These are phyloP conservation scores for Agonopterix arenella DNA, from an alignment of 2,888 invertebrate species.

Conservation along the genomic window DNA sequence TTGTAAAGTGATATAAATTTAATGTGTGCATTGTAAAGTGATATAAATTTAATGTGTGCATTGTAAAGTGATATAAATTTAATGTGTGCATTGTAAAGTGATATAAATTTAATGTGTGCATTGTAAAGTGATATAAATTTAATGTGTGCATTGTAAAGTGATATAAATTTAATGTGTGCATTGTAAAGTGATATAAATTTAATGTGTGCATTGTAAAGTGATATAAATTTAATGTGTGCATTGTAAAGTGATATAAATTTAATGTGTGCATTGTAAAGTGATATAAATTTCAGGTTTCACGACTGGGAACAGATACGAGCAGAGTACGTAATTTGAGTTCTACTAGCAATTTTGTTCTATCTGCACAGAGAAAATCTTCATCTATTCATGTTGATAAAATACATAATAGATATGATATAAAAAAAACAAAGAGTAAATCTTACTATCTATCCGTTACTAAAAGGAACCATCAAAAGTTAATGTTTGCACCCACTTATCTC, in stretches of 20 bases:
- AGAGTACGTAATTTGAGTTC: too few species aligned
- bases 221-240: constrained; percentile 29
- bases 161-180: constrained; percentile 29
- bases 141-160: constrained; percentile 28
- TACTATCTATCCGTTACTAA: neutral
- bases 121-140: too few species aligned
- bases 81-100: constrained; percentile 28
- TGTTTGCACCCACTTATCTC: constrained; percentile 58
- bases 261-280: constrained; percentile 27
- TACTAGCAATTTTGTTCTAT: too few species aligned
- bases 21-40: constrained; percentile 28
- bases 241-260: too few species aligned
- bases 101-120: constrained; percentile 29
- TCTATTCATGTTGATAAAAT: neutral
- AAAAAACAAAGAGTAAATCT: neutral
- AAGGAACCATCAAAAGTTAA: constrained; percentile 28
- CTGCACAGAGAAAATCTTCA: too few species aligned
- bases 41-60: constrained; percentile 29
- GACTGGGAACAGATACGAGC: too few species aligned
- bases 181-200: too few species aligned
- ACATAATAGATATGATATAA: neutral
- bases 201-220: constrained; percentile 28
- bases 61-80: too few species aligned
- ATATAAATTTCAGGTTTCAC: constrained; percentile 26
- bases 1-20: too few species aligned